These are phyloP conservation scores for Amiota communis DNA, from an alignment of 2,888 invertebrate species.

Conservation along the genomic window DNA sequence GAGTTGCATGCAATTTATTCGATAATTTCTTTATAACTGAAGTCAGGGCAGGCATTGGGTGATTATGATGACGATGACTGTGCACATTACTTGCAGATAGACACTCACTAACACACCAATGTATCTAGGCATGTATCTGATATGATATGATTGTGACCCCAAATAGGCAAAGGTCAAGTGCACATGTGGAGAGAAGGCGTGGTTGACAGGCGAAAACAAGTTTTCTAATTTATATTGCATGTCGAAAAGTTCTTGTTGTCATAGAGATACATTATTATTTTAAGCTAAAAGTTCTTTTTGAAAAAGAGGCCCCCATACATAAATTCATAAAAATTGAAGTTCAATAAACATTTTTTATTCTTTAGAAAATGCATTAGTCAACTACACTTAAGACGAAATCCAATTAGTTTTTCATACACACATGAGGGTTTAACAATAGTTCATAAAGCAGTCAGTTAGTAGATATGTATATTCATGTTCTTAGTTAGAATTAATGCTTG, in stretches of 20 bases:
- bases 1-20: slow-evolving; percentile 12
- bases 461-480: no score
- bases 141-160: slow-evolving; percentile 3
- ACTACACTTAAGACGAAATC: no score
- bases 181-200: slow-evolving; percentile 31
- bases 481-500: no score
- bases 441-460: no score
- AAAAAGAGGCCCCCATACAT: no score
- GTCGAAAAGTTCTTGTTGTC: slow-evolving; percentile 27
- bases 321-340: no score
- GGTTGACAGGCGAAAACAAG: slow-evolving; percentile 3
- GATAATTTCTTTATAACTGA: slow-evolving; percentile 16
- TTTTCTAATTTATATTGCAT: slow-evolving; percentile 24
- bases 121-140: not conserved
- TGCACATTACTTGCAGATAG: not conserved
- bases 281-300: not conserved
- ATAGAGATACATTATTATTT: slow-evolving; percentile 1
- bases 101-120: not conserved
- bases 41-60: not conserved
- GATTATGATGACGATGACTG: slow-evolving; percentile 3
- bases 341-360: no score
- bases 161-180: slow-evolving; percentile 49
- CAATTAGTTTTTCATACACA: no score
- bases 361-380: no score
- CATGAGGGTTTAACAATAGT: no score